Conservation (phyloP, 92 coral and sea anemone genomes). For the Porites divaricata region DNA sequence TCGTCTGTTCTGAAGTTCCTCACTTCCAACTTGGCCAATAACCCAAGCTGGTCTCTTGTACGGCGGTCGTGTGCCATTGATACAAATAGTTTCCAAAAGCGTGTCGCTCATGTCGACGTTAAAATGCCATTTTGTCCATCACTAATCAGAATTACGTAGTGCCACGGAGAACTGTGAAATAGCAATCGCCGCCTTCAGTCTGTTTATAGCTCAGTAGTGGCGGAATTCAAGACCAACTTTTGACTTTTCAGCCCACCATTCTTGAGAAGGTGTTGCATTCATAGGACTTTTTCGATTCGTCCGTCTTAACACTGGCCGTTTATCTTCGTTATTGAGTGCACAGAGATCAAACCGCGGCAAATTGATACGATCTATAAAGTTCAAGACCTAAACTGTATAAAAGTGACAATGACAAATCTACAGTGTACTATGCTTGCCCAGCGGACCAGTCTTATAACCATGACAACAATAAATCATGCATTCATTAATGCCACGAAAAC, state of each 20-base stretch:
- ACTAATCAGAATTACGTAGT: background rate
- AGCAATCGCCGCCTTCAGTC: background rate
- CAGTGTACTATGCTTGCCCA: background rate
- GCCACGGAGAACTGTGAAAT: background rate
- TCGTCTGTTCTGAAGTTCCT: slow-evolving; percentile 38
- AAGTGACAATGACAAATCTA: no score
- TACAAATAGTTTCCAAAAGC: slow-evolving; percentile 65
- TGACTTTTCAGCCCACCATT: no score
- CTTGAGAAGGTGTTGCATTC: no score
- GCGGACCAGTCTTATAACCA: slow-evolving; percentile 31
- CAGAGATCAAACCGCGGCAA: no score
- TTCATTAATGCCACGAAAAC: background rate
- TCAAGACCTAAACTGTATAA: no score
- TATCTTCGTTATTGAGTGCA: no score
- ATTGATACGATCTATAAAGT: no score
- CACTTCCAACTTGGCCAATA: slow-evolving; percentile 71
- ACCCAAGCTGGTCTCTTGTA: slow-evolving; percentile 86
- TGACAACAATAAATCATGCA: background rate
- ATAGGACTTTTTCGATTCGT: no score
- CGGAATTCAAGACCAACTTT: no score
- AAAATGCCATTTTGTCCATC: background rate
- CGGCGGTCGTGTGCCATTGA: slow-evolving; percentile 81
- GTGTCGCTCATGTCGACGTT: slow-evolving; percentile 70
- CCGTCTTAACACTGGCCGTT: no score
- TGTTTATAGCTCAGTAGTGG: background rate